Evolutionary conservation across 1,140 invertebrate species (phyloP), one percentile per base, ranked within the genome.

Genomic region (Zaprionus africanus): DNA sequence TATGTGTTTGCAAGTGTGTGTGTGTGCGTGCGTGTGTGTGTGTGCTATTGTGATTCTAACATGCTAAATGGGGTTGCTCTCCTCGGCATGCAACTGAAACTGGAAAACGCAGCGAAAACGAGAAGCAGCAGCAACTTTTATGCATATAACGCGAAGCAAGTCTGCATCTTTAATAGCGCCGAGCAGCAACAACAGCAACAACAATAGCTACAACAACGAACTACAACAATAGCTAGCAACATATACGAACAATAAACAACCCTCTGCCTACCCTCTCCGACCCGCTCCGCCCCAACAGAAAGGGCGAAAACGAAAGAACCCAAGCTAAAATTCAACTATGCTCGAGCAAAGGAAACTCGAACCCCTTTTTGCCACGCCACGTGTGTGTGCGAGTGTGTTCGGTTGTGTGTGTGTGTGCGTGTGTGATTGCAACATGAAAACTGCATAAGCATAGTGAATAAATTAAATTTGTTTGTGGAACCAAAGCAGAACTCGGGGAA

Each of bases 141-240:
- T 82, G 81, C 81, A 82, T 78, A 77, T 68, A 76, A 36, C 17
- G 72, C 46, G 71, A 81, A 83, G 78, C 64, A 70, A 86, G 54
- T 66, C 75, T 88, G 84, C 84, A 88, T 90, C 84, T 84, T 73
- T 79, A 90, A 88, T 84, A 78, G 72, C 41, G 41, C n/a, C 41
- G 41, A 87, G 78, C 78, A 28, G 63, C 68, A 75, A 54, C 56
- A 62, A 53, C 57, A 51, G 51, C 57, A 63, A 65, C 58, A 71
- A 75, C 65, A 78, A 58, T 24, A 46, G 62, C 38, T 28, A 51
- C 17, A 68, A 75, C 64, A 76, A 80, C 46, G 28, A 68, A 61
- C 57, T 28, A 61, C 28, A 70, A 68, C 58, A 64, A 68, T 57
- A 66, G 57, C 53, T 46, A 67, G 53, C 43, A 73, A 81, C 71